phyloP scores from a whole-genome alignment of 23 tunicate species.

The Styela clava region DNA sequence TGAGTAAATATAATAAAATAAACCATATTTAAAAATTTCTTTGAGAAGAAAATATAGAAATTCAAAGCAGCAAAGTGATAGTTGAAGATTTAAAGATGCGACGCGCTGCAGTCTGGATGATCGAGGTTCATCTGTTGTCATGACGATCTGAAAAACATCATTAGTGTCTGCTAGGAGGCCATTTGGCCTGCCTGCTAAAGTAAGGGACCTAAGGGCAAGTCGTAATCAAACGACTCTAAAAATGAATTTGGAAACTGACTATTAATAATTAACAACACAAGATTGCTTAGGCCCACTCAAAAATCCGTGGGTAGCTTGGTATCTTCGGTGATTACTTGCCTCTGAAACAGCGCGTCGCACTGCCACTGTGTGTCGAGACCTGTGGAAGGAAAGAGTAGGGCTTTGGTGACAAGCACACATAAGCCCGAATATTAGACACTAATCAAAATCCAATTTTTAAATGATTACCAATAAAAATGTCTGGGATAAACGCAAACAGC shows the following conservation, averaged over 20 bases:
- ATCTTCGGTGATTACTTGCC: conserved; percentile 23
- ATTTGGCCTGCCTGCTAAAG: conserved; percentile 15
- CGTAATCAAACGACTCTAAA: conserved; percentile 6
- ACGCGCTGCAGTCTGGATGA: background rate
- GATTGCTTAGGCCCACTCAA: background rate
- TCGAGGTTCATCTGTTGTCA: background rate
- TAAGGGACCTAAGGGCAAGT: background rate
- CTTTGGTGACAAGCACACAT: conserved; percentile 39
- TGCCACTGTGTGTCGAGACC: conserved; percentile 23
- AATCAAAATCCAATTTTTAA: background rate
- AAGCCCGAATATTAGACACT: conserved; percentile 18
- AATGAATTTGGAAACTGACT: background rate
- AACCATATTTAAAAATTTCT: background rate
- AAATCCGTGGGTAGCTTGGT: background rate
- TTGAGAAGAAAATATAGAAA: background rate
- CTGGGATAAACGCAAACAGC: too few species aligned
- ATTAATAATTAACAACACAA: background rate
- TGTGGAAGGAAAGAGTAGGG: conserved; percentile 34
- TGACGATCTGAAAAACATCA: conserved; percentile 17
- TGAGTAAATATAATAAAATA: conserved; percentile 7
- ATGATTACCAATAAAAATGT: too few species aligned
- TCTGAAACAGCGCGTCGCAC: conserved; percentile 2
- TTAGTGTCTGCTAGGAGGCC: conserved; percentile 11
- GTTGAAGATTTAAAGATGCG: background rate
- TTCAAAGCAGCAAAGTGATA: background rate